phyloP scores from a whole-genome alignment of 2,797 vertebrate species.

The Oreortyx pictus region DNA sequence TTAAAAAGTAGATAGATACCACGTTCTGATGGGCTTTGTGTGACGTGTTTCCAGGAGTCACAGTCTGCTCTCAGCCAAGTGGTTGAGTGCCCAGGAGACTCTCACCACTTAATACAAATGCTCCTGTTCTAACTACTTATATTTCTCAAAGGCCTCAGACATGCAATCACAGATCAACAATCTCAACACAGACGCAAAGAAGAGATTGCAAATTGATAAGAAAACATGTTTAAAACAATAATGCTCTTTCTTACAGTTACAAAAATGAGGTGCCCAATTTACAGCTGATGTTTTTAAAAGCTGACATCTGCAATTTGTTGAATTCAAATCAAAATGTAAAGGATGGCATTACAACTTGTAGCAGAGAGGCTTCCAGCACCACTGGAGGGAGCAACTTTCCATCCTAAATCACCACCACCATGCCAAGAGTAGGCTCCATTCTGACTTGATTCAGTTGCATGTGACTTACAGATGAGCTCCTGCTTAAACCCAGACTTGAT shows the following conservation, averaged over 20 bases:
- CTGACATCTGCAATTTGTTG: conserved; percentile 26
- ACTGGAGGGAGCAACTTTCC: background rate
- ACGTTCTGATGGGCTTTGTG: background rate
- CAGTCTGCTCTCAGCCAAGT: conserved; percentile 31
- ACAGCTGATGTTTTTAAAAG: background rate
- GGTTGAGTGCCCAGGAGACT: conserved; percentile 31
- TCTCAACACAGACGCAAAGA: conserved; percentile 38
- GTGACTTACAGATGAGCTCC: conserved; percentile 1
- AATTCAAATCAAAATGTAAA: conserved; percentile 23
- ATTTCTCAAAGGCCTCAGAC: conserved; percentile 43
- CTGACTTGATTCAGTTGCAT: background rate
- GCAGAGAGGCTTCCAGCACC: conserved; percentile 10
- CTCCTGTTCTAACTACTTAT: conserved; percentile 19
- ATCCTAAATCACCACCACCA: background rate
- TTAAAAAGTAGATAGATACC: background rate
- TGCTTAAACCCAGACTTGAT: background rate
- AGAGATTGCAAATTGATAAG: background rate
- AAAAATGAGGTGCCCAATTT: conserved; percentile 44
- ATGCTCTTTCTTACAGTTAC: background rate
- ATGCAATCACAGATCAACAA: background rate
- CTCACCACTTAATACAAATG: conserved; percentile 27
- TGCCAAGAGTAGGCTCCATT: background rate
- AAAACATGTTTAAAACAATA: background rate
- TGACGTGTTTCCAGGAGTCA: background rate
- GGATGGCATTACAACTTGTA: background rate